Evolutionary conservation across 2,797 vertebrate species (phyloP).

Genomic region (Ctenopoma kingsleyae): DNA sequence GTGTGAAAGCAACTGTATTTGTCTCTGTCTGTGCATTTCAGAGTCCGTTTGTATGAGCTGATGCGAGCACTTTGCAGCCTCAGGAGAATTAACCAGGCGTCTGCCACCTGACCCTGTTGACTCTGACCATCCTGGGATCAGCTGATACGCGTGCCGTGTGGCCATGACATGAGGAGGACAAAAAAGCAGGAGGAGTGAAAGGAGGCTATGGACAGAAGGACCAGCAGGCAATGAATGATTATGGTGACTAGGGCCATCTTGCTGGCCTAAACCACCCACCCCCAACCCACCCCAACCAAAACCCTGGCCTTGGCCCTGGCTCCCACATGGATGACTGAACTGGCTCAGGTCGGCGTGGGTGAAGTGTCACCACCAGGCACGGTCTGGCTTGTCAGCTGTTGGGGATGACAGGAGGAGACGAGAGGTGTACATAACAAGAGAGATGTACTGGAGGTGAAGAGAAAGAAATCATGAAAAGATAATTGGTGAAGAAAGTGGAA

Average conservation of each 20-base stretch:
- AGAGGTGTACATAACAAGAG: conserved; percentile 9
- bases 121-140: conserved; percentile 78
- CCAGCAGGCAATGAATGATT: conserved; percentile 84
- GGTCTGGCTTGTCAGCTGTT: conserved; percentile 79
- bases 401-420: conserved; percentile 49
- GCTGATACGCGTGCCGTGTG: conserved; percentile 79
- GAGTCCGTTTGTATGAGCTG: conserved; percentile 50
- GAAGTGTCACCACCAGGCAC: conserved; percentile 76
- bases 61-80: conserved; percentile 63
- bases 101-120: conserved; percentile 85
- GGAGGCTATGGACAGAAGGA: conserved; percentile 79
- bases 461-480: conserved; percentile 10
- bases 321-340: conserved; percentile 68
- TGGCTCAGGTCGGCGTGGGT: conserved; percentile 69
- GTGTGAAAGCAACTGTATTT: neutral
- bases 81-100: conserved; percentile 85
- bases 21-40: conserved; percentile 39
- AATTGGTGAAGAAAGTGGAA: conserved; percentile 10
- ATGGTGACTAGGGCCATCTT: conserved; percentile 81
- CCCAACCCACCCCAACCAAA: conserved; percentile 24
- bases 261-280: conserved; percentile 47
- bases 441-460: neutral
- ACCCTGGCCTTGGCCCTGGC: conserved; percentile 74
- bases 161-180: conserved; percentile 75
- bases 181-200: conserved; percentile 67